Base-by-base conservation (phyloP, 2,888 invertebrate genomes). In the Amphipyra berbera region DNA sequence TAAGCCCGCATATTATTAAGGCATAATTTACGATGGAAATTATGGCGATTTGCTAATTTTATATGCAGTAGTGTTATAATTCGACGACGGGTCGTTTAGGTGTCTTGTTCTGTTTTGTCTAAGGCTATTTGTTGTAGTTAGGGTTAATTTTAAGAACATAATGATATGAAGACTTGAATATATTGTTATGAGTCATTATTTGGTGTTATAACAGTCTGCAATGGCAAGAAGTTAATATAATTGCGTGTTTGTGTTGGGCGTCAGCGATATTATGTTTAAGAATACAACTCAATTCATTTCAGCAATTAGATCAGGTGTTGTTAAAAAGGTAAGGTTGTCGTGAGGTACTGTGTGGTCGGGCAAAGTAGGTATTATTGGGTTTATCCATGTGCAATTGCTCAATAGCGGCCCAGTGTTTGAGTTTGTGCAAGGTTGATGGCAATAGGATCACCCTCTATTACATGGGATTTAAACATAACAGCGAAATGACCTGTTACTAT, bases 31-130 rank as follows among this genome's bases (percentile, higher is more conserved):
- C 89, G 85, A 88, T 89, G 89, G 82, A 92, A 93, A 92, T 93
- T 86, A 91, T 91, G 86, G 86, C 89, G 88, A 92, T 94, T 94
- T 93, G 93, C 92, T 93, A 93, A 93, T 93, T 91, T 90, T 88
- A 89, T 86, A 90, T 87, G 86, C 82, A 82, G 86, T 80, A 74
- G 83, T 85, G 83, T 87, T 87, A 86, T 82, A 79, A 79, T 62
- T 71, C 75, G 86, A 71, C 83, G 86, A 85, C 84, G 85, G 81
- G 69, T 80, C 82, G 82, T 85, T 89, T 86, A 83, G 78, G 76
- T 78, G 68, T 73, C 66, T 63, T 45, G 35, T 40, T 50, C 33
- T 55, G 6, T 48, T 56, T 47, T 45, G 33, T 33, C 21, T 30
- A 41, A 21, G 9, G 6, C 37, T 46, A 56, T 71, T 68, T 49